These are phyloP conservation scores for Discoglossus pictus DNA, from an alignment of 2,797 vertebrate species.

Conservation along the genomic window DNA sequence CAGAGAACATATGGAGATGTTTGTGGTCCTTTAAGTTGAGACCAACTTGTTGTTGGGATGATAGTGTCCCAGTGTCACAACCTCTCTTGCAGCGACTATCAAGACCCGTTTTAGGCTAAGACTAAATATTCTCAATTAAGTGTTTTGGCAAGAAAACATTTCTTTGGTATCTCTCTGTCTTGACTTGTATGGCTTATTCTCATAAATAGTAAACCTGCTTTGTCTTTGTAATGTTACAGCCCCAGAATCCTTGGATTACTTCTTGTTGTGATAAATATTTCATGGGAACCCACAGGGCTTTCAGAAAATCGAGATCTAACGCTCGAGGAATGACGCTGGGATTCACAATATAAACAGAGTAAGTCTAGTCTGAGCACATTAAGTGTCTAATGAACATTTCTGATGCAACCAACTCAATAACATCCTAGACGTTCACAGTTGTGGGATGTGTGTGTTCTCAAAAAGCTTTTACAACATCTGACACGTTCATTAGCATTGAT, in stretches of 20 bases:
- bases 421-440: neutral
- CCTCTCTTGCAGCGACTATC: no score
- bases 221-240: no score
- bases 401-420: neutral
- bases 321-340: neutral
- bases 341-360: neutral
- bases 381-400: slow-evolving; percentile 8
- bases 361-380: neutral
- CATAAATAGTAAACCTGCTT: no score
- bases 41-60: no score
- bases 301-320: neutral
- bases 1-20: no score
- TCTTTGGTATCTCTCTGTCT: no score
- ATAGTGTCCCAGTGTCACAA: no score
- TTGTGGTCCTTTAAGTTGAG: no score
- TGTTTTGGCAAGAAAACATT: no score
- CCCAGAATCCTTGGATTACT: slow-evolving; percentile 25
- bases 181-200: no score
- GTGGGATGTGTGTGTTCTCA: neutral
- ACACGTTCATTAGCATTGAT: slow-evolving; percentile 15
- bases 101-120: no score
- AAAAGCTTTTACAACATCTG: neutral
- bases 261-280: slow-evolving; percentile 27
- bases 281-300: slow-evolving; percentile 19
- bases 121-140: no score